Evolutionary conservation across 92 coral and sea anemone species (phyloP), one percentile per base, ranked within the genome.

Genomic region (Anthopleura xanthogrammica): DNA sequence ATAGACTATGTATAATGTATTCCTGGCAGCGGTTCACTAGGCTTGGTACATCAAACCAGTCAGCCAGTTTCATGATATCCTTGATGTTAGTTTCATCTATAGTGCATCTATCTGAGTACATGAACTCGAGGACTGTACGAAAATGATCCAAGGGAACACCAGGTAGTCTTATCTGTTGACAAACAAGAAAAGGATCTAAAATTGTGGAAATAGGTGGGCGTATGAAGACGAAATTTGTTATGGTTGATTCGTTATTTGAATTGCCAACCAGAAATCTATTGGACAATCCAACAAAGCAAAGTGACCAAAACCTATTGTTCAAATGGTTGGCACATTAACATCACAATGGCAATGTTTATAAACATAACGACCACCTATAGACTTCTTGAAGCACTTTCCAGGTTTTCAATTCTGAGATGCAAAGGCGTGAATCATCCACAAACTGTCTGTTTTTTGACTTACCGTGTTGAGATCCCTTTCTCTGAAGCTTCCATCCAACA

Each of bases 21-120:
- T 36, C 77, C 74, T 87, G 91, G 75, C 93, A 90, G 24, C 86
- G 86, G 64, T 87, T 85, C 7, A 86, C 78, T 71, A 90, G 74
- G 42, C 88, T 84, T 0, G 84, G 52, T 16, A 90, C 78, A 23
- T 85, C 75, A 52, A 90, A 70, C 42, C 80, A 68, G 76, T 90
- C 93, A 46, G 93, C 91, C 52, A 83, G 81, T 60, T 87, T 87
- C 54, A 90, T 86, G 2, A 90, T 77, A 40, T 72, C 41, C 72
- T 83, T 72, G 17, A 52, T 56, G 10, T 86, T 77, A 22, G 77
- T 72, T 41, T 20, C 79, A 52, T 81, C 79, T 48, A 90, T 79
- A 8, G 72, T 14, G 13, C 89, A 90, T 41, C 23, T 14, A 56
- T 90, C 93, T 2, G 93, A 84, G 89, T 90, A 90, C 14, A 90